Conservation (phyloP, 2,797 vertebrate species). For the Siniperca undulata region DNA sequence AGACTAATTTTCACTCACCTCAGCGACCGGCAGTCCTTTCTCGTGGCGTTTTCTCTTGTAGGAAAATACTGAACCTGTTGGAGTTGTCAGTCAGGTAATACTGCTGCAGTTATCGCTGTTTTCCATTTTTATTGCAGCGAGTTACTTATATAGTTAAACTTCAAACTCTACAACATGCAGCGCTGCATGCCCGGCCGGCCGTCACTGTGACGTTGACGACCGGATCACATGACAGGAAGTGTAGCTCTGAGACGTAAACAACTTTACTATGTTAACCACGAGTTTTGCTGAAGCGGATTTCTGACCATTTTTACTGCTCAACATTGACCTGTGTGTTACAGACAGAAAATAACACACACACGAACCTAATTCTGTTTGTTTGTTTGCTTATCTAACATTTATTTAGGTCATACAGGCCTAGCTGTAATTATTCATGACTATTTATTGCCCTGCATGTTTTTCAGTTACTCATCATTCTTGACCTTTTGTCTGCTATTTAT, state of each 20-base stretch:
- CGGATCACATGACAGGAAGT: constrained; percentile 79
- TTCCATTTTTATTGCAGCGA: constrained; percentile 73
- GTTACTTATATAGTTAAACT: constrained; percentile 69
- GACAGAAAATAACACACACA: not conserved
- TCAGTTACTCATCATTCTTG: not conserved
- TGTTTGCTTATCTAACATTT: not conserved
- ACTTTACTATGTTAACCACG: constrained; percentile 35
- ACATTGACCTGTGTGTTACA: not conserved
- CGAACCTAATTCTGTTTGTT: not conserved
- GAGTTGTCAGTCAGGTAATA: constrained; percentile 30
- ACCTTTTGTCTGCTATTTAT: not conserved
- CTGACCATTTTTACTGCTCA: not conserved
- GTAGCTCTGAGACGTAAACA: constrained; percentile 77
- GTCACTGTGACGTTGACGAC: constrained; percentile 63
- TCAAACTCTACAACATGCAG: constrained; percentile 80
- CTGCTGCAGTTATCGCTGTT: constrained; percentile 44
- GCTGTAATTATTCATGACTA: not conserved
- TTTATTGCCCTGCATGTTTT: not conserved
- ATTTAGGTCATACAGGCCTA: constrained; percentile 1
- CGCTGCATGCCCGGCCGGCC: constrained; percentile 36
- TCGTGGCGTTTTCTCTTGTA: not conserved
- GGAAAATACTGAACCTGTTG: not conserved
- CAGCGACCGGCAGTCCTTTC: not conserved
- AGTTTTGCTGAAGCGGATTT: constrained; percentile 3
- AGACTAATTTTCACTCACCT: constrained; percentile 57